Evolutionary conservation across 2,113 vertebrate species (phyloP).

Genomic region (Cottus gobio): DNA sequence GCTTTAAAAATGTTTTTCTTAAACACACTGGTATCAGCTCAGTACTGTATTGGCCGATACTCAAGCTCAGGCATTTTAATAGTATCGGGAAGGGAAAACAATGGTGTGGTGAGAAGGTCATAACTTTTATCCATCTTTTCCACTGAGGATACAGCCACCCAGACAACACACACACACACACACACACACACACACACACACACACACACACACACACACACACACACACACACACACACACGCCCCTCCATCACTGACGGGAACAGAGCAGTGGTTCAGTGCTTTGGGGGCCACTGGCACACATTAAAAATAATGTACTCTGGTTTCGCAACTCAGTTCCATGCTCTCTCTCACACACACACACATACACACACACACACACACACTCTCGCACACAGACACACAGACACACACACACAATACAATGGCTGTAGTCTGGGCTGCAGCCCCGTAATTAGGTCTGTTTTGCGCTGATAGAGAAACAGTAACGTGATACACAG

Average conservation of each 20-base stretch:
- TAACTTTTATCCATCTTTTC: slow-evolving; percentile 22
- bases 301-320: slow-evolving; percentile 32
- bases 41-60: neutral
- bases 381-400: neutral
- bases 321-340: slow-evolving; percentile 30
- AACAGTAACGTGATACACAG: slow-evolving; percentile 46
- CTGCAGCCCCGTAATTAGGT: slow-evolving; percentile 46
- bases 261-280: slow-evolving; percentile 7
- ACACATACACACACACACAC: neutral
- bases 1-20: too few relatives aligned
- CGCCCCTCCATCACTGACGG: neutral
- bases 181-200: too few relatives aligned
- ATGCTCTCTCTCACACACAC: neutral
- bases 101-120: neutral
- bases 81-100: neutral
- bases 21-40: too few relatives aligned
- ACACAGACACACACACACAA: slow-evolving; percentile 15
- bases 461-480: slow-evolving; percentile 56
- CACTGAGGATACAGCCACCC: slow-evolving; percentile 12
- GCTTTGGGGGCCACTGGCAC: slow-evolving; percentile 14
- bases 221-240: slow-evolving; percentile 2
- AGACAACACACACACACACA: neutral
- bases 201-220: neutral
- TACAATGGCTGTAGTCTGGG: slow-evolving; percentile 34
- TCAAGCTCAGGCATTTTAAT: neutral